These are phyloP conservation scores for Drosophila orena DNA, from an alignment of 1,140 invertebrate species.

Conservation along the genomic window DNA sequence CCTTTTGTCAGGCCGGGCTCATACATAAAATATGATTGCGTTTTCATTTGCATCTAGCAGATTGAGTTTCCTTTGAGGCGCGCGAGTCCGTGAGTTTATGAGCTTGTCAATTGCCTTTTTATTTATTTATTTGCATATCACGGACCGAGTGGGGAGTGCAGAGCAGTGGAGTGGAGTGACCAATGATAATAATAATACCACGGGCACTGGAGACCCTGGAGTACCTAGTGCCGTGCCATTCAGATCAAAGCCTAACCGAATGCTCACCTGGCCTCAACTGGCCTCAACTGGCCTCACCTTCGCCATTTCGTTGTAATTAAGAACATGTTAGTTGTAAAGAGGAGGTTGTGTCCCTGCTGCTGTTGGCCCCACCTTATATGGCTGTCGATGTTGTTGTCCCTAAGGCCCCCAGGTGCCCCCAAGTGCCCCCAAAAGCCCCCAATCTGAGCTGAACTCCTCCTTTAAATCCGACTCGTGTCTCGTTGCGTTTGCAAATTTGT, in stretches of 20 bases:
- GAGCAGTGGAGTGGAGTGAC: slow-evolving; percentile 11
- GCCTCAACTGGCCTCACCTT: slow-evolving; percentile 67
- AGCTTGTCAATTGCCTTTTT: slow-evolving; percentile 74
- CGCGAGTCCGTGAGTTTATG: slow-evolving; percentile 72
- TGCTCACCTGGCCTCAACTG: slow-evolving; percentile 38
- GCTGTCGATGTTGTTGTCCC: slow-evolving; percentile 12
- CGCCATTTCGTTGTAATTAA: slow-evolving; percentile 81
- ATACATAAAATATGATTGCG: slow-evolving; percentile 82
- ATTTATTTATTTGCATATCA: slow-evolving; percentile 83
- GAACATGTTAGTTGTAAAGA: slow-evolving; percentile 83
- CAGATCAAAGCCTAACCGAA: slow-evolving; percentile 74
- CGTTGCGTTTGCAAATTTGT: slow-evolving; percentile 79
- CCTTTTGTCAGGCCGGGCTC: slow-evolving; percentile 56
- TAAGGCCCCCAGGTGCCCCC: too few species aligned
- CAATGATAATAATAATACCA: slow-evolving; percentile 63
- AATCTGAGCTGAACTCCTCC: slow-evolving; percentile 5
- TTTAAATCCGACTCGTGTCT: slow-evolving; percentile 57
- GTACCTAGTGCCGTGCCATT: slow-evolving; percentile 14
- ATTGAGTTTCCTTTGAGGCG: slow-evolving; percentile 80
- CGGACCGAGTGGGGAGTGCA: neutral
- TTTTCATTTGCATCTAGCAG: slow-evolving; percentile 81
- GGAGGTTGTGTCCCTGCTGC: slow-evolving; percentile 70
- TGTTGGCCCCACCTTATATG: slow-evolving; percentile 48
- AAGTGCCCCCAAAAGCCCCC: slow-evolving; percentile 33
- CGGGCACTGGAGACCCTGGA: slow-evolving; percentile 1